These are phyloP conservation scores for Labroides dimidiatus DNA, from an alignment of 2,797 vertebrate species.

Conservation along the genomic window DNA sequence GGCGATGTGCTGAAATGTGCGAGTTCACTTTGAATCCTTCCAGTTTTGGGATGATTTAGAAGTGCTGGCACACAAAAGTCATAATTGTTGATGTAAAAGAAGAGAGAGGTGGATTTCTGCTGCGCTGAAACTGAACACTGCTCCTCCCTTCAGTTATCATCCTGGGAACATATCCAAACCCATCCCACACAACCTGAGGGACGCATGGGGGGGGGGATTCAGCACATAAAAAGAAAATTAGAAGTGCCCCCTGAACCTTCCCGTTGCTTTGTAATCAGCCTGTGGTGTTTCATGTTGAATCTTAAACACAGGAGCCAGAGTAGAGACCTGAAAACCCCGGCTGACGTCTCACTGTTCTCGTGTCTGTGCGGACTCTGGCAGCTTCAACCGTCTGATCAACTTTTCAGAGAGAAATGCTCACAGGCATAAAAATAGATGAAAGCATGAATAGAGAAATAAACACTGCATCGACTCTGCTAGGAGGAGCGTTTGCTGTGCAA, in stretches of 20 bases:
- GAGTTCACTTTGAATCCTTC: not conserved
- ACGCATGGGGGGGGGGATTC: not conserved
- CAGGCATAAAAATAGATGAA: not conserved
- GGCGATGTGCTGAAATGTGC: not conserved
- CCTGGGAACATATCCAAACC: no score
- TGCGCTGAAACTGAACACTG: not conserved
- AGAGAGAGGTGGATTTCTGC: not conserved
- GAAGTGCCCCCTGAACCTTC: not conserved
- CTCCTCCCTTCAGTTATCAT: not conserved
- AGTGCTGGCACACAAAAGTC: not conserved
- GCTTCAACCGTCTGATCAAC: not conserved
- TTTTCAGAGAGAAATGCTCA: slow-evolving; percentile 4
- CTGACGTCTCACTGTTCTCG: not conserved
- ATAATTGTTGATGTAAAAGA: not conserved
- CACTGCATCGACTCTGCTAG: not conserved
- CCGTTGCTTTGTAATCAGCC: not conserved
- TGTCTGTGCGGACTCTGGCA: not conserved
- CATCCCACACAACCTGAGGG: not conserved
- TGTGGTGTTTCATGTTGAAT: not conserved
- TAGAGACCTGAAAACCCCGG: not conserved
- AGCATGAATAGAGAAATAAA: not conserved
- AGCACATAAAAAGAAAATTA: not conserved
- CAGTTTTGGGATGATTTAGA: not conserved
- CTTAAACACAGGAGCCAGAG: not conserved
- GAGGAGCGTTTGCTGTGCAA: not conserved